Conservation (phyloP, 2,888 invertebrate species). For the Nemapogon koenigi region DNA sequence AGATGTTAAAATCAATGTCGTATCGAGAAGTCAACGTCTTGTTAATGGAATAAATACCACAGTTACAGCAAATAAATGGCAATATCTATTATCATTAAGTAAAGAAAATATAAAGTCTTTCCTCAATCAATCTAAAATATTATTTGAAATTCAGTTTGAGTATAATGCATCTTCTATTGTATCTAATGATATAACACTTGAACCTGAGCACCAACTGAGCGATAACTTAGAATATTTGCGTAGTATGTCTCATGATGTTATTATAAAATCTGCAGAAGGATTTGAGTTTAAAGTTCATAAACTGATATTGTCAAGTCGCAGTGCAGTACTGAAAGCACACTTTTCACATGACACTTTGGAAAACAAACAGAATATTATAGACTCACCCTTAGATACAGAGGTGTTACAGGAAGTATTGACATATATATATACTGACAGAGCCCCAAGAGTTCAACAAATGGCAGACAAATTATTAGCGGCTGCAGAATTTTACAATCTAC, state of each 20-base stretch:
- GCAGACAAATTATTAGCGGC: constrained; percentile 50
- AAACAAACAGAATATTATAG: constrained; percentile 41
- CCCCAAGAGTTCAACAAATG: constrained; percentile 48
- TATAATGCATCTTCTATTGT: too few relatives aligned
- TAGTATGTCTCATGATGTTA: constrained; percentile 46
- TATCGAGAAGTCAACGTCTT: too few relatives aligned
- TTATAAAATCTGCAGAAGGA: constrained; percentile 44
- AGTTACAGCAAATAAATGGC: too few relatives aligned
- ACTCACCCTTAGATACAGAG: constrained; percentile 44
- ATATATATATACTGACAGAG: constrained; percentile 51
- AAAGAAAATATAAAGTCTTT: too few relatives aligned
- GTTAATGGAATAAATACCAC: too few relatives aligned
- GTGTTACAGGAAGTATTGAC: constrained; percentile 43
- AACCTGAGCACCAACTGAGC: constrained; percentile 41
- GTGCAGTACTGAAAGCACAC: constrained; percentile 48
- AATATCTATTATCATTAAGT: too few relatives aligned
- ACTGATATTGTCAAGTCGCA: constrained; percentile 46
- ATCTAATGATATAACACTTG: too few relatives aligned
- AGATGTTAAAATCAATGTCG: too few relatives aligned
- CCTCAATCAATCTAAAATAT: too few relatives aligned
- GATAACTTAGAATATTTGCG: constrained; percentile 45
- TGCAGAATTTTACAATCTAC: constrained; percentile 50
- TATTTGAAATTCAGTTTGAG: too few relatives aligned
- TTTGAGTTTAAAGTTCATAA: constrained; percentile 49
- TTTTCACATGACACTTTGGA: constrained; percentile 54